phyloP scores from a whole-genome alignment of 2,888 invertebrate genomes.

The Callyntrura sp. region DNA sequence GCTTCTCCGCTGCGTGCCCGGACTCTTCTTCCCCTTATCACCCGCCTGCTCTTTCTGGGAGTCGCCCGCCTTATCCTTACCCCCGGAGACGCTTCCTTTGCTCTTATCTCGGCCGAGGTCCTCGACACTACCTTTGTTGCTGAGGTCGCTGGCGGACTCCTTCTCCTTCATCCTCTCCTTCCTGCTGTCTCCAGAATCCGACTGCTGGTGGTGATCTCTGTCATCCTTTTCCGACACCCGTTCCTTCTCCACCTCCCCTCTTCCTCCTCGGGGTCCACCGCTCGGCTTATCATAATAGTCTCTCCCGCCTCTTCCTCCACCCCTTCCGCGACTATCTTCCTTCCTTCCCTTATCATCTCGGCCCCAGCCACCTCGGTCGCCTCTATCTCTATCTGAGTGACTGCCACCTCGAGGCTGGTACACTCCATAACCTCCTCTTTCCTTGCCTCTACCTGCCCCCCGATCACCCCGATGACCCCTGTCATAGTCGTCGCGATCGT shows the following conservation, averaged over 20 bases:
- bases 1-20: slow-evolving; percentile 84
- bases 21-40: slow-evolving; percentile 75
- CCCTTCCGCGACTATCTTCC: not conserved
- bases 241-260: slow-evolving; percentile 53
- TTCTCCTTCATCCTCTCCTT: slow-evolving; percentile 45
- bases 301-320: slow-evolving; percentile 29
- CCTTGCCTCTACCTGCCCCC: slow-evolving; percentile 66
- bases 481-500: slow-evolving; percentile 64
- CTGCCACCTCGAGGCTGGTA: slow-evolving; percentile 76
- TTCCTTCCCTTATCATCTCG: slow-evolving; percentile 22
- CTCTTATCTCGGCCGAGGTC: slow-evolving; percentile 65
- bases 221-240: slow-evolving; percentile 53
- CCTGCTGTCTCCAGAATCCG: no score
- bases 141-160: slow-evolving; percentile 44
- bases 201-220: no score
- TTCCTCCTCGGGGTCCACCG: slow-evolving; percentile 22
- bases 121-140: slow-evolving; percentile 67
- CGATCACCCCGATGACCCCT: slow-evolving; percentile 58
- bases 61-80: slow-evolving; percentile 39
- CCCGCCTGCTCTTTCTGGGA: not conserved
- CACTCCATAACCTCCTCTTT: slow-evolving; percentile 79
- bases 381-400: slow-evolving; percentile 17
- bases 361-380: slow-evolving; percentile 55
- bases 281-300: not conserved
- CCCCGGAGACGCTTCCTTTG: slow-evolving; percentile 27